Percentiles rank a stretch among this genome's conserved stretches.
Evolutionary conservation across 2,888 invertebrate species (phyloP).

Genomic region (Ommatoiulus sabulosus): DNA sequence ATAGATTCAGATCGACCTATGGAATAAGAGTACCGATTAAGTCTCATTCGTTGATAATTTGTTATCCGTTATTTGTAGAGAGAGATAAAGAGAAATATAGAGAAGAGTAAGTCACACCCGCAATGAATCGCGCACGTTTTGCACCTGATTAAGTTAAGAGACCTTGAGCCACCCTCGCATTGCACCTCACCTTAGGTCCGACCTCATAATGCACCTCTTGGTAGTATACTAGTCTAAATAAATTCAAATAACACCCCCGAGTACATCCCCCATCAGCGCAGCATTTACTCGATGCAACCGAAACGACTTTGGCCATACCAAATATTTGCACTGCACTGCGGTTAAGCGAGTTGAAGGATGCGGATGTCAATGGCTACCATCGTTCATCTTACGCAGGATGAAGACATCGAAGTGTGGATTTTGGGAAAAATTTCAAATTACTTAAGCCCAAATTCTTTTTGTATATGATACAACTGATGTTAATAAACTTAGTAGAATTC

Average conservation of each 20-base stretch:
- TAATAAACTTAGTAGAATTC: no score
- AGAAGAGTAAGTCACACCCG: not conserved
- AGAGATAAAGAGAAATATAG: not conserved
- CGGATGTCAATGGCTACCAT: not conserved
- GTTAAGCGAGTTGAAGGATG: not conserved
- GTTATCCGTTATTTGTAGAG: not conserved
- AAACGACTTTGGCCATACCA: not conserved
- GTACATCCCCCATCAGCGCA: not conserved
- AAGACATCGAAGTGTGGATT: not conserved
- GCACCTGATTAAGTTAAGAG: conserved; percentile 18
- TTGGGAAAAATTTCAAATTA: not conserved
- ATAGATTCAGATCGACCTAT: conserved; percentile 41
- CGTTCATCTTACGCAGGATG: no score
- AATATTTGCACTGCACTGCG: not conserved
- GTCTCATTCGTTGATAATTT: not conserved
- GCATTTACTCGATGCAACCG: not conserved
- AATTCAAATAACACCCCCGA: conserved; percentile 38
- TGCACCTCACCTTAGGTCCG: conserved; percentile 19
- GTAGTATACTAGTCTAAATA: conserved; percentile 37
- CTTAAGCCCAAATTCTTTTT: no score
- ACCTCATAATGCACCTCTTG: conserved; percentile 48
- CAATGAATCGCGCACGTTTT: not conserved
- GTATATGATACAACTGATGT: no score
- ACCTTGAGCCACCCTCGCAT: conserved; percentile 38
- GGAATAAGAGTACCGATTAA: not conserved